Evolutionary conservation across 2,797 vertebrate genomes (phyloP).

Genomic region (Vipera latastei): DNA sequence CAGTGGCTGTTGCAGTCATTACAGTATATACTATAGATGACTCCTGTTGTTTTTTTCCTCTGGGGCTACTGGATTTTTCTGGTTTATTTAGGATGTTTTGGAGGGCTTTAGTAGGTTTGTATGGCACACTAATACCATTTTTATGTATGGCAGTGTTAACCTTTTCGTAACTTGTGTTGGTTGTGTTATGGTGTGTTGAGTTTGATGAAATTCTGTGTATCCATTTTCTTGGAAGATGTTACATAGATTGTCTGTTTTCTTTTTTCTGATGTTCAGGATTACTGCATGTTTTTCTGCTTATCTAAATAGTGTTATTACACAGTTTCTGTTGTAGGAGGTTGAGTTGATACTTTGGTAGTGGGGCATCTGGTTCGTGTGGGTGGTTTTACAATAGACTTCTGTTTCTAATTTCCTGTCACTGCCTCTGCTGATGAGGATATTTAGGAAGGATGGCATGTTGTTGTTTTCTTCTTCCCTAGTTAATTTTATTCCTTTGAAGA

Average conservation of each 20-base stretch:
- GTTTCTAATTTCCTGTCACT: neutral
- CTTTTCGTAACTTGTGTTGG: neutral
- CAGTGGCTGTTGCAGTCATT: neutral
- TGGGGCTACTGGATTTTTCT: neutral
- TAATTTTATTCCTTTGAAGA: neutral
- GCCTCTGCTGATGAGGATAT: neutral
- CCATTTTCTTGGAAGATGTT: neutral
- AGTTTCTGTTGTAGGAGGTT: neutral
- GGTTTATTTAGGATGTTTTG: neutral
- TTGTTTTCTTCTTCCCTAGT: neutral
- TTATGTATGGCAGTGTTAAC: neutral
- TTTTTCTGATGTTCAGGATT: neutral
- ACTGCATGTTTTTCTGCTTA: neutral
- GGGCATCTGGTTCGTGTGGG: neutral
- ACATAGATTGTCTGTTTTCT: neutral
- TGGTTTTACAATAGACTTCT: neutral
- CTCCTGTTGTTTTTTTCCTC: neutral
- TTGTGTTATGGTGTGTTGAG: neutral
- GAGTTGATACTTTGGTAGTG: neutral
- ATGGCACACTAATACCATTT: neutral
- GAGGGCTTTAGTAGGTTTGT: neutral
- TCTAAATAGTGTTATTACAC: neutral
- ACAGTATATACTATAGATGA: neutral
- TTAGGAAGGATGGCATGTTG: neutral
- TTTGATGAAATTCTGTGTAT: neutral